Conservation (phyloP, 2,113 vertebrate genomes). For the Gambusia holbrooki region DNA sequence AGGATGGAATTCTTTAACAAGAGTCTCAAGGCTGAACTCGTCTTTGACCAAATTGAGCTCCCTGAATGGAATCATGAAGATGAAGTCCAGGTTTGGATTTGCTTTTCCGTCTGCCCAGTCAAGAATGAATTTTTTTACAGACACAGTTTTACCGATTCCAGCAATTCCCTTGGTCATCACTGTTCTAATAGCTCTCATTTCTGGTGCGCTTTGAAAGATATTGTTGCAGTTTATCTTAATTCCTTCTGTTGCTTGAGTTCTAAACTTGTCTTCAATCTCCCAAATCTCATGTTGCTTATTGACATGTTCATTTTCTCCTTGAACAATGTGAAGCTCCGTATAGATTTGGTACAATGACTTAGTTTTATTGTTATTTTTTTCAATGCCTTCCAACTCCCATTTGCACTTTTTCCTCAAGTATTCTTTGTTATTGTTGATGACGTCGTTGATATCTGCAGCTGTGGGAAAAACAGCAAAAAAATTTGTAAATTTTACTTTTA, state of each 20-base stretch:
- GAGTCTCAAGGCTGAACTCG: constrained; percentile 24
- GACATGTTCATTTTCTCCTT: constrained; percentile 35
- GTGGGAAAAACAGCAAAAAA: constrained; percentile 9
- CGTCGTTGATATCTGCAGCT: constrained; percentile 10
- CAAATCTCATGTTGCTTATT: constrained; percentile 48
- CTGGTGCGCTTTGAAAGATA: constrained; percentile 21
- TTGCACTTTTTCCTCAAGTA: not conserved
- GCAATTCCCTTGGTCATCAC: constrained; percentile 53
- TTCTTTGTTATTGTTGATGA: constrained; percentile 17
- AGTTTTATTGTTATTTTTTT: not conserved
- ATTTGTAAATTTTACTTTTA: not conserved
- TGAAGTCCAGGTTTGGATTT: constrained; percentile 42
- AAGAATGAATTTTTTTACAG: constrained; percentile 55
- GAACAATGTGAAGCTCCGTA: constrained; percentile 47
- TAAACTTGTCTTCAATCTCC: constrained; percentile 32
- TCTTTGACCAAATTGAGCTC: constrained; percentile 43
- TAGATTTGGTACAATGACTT: constrained; percentile 30
- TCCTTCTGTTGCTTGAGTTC: constrained; percentile 9
- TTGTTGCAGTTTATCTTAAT: constrained; percentile 35
- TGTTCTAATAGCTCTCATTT: not conserved
- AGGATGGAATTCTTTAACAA: constrained; percentile 31
- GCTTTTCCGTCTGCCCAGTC: constrained; percentile 44
- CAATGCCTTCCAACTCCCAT: constrained; percentile 16
- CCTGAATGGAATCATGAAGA: constrained; percentile 43
- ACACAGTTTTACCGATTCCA: constrained; percentile 59